Evolutionary conservation across 2,113 vertebrate species (phyloP).

Genomic region (Triplophysa tibetana): DNA sequence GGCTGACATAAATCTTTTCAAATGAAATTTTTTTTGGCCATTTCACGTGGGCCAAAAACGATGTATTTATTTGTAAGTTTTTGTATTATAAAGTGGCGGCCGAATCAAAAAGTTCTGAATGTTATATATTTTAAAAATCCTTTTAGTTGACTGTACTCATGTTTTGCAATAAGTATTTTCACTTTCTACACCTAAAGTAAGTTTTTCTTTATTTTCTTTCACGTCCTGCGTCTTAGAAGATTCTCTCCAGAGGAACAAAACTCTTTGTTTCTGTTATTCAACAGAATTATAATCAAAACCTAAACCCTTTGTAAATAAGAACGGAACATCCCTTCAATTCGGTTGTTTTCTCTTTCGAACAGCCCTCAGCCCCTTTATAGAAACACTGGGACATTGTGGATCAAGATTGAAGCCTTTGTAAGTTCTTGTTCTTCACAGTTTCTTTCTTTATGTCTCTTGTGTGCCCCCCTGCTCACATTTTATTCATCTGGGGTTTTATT

Average conservation of each 20-base stretch:
- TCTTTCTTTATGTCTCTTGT: neutral
- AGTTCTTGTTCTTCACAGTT: neutral
- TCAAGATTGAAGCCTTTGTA: conserved; percentile 23
- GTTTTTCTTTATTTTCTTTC: no score
- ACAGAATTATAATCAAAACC: neutral
- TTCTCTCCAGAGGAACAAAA: neutral
- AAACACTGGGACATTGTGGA: conserved; percentile 32
- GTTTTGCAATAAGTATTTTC: no score
- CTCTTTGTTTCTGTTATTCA: neutral
- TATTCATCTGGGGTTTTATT: conserved; percentile 34
- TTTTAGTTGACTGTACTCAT: no score
- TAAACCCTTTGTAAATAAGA: neutral
- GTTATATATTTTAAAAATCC: neutral
- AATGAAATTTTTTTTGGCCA: no score
- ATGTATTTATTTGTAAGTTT: no score
- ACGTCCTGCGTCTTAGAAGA: neutral
- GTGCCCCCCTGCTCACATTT: conserved; percentile 24
- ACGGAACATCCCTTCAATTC: neutral
- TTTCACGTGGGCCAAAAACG: no score
- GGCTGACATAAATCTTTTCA: no score
- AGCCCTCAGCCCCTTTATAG: neutral
- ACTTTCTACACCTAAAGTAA: no score
- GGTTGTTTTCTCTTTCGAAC: conserved; percentile 18
- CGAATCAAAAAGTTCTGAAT: neutral
- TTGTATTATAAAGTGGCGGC: no score